phyloP scores from a whole-genome alignment of 1,140 invertebrate species.

The Papilio glaucus region DNA sequence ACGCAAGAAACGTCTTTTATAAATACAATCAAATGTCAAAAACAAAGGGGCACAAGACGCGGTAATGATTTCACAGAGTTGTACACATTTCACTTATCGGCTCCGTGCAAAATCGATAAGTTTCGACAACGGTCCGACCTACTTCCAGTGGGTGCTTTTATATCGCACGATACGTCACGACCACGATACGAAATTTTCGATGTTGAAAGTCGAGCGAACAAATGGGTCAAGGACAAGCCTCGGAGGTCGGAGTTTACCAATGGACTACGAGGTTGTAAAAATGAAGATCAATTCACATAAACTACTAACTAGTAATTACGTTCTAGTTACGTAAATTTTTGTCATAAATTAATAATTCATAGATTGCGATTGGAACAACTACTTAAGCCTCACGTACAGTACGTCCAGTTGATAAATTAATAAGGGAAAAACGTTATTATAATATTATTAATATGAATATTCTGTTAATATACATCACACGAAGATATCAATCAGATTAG shows the following conservation, averaged over 20 bases:
- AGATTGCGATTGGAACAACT: too few species aligned
- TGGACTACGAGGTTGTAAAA: background rate
- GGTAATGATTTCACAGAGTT: slow-evolving; percentile 43
- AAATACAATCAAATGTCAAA: slow-evolving; percentile 20
- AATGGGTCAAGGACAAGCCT: background rate
- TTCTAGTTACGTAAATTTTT: too few species aligned
- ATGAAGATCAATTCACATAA: too few species aligned
- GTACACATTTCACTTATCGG: slow-evolving; percentile 53
- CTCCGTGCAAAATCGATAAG: slow-evolving; percentile 50
- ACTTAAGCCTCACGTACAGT: too few species aligned
- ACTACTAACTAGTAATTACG: too few species aligned
- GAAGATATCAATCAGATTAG: too few species aligned
- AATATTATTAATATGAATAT: too few species aligned
- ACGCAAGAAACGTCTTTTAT: too few species aligned
- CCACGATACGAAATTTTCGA: background rate
- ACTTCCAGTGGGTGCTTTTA: slow-evolving; percentile 41
- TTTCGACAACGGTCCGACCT: slow-evolving; percentile 44
- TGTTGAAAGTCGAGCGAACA: background rate
- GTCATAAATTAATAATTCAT: too few species aligned
- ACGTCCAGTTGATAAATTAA: too few species aligned
- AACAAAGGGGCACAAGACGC: background rate
- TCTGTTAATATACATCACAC: too few species aligned
- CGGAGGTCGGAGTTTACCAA: background rate
- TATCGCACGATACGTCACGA: slow-evolving; percentile 21
- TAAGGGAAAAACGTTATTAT: too few species aligned